Evolutionary conservation across 1,140 invertebrate species (phyloP).

Genomic region (Lepidurus packardi): DNA sequence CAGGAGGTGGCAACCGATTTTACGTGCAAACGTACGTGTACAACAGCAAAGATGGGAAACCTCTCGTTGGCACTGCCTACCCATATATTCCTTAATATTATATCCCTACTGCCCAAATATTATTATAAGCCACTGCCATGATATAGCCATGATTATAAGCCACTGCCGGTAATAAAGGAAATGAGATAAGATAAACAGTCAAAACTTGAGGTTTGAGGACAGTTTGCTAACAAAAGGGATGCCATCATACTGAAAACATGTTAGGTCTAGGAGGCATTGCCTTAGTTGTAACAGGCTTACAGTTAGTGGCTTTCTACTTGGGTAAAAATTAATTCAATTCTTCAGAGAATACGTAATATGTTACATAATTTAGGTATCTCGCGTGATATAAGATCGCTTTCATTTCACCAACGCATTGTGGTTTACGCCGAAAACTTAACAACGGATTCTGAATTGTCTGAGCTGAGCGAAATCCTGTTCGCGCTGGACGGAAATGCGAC

Average conservation of each 20-base stretch:
- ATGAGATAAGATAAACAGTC: not conserved
- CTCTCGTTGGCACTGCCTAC: slow-evolving; percentile 70
- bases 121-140: slow-evolving; percentile 51
- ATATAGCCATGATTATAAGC: no score
- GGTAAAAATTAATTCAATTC: not conserved
- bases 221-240: no score
- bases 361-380: not conserved
- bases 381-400: not conserved
- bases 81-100: slow-evolving; percentile 43
- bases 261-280: no score
- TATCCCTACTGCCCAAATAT: slow-evolving; percentile 56
- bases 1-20: slow-evolving; percentile 54
- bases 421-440: not conserved
- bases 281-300: no score
- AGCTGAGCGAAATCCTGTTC: not conserved
- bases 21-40: slow-evolving; percentile 35
- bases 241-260: no score
- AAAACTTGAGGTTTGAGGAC: no score
- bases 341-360: not conserved
- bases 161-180: not conserved
- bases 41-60: slow-evolving; percentile 52
- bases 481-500: not conserved
- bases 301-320: slow-evolving; percentile 1
- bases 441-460: not conserved
- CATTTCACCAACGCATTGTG: not conserved